Conservation (phyloP, 2,888 invertebrate genomes). For the Tridacna crocea region DNA sequence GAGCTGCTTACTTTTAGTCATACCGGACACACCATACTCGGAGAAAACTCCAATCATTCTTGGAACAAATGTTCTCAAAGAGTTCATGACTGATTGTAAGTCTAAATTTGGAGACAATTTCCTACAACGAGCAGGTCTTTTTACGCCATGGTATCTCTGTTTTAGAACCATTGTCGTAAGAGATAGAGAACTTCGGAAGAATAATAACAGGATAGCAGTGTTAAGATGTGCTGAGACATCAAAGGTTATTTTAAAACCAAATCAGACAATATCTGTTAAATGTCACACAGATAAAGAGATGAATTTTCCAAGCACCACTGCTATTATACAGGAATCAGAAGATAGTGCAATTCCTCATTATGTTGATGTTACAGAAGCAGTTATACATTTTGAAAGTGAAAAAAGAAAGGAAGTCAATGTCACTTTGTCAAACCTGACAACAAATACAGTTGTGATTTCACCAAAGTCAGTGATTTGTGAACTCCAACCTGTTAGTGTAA, state of each 20-base stretch:
- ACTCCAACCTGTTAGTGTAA: constrained; percentile 44
- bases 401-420: constrained; percentile 30
- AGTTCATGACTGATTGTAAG: constrained; percentile 8
- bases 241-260: constrained; percentile 32
- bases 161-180: constrained; percentile 21
- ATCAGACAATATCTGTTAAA: constrained; percentile 24
- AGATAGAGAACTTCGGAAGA: constrained; percentile 27
- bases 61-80: constrained; percentile 37
- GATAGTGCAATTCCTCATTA: constrained; percentile 24
- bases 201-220: constrained; percentile 24
- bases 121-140: constrained; percentile 19
- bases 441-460: constrained; percentile 39
- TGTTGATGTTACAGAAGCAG: constrained; percentile 42
- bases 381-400: constrained; percentile 28
- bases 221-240: constrained; percentile 25
- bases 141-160: constrained; percentile 28
- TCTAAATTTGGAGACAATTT: constrained; percentile 20
- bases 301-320: constrained; percentile 38
- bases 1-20: constrained; percentile 30
- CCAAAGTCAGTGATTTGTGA: constrained; percentile 48
- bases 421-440: constrained; percentile 41
- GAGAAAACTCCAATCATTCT: constrained; percentile 21
- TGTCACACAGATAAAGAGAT: constrained; percentile 31
- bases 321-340: constrained; percentile 41
- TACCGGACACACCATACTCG: constrained; percentile 19